Base-by-base conservation (phyloP, 64 coral and sea anemone genomes). In the Astreopora myriophthalma region DNA sequence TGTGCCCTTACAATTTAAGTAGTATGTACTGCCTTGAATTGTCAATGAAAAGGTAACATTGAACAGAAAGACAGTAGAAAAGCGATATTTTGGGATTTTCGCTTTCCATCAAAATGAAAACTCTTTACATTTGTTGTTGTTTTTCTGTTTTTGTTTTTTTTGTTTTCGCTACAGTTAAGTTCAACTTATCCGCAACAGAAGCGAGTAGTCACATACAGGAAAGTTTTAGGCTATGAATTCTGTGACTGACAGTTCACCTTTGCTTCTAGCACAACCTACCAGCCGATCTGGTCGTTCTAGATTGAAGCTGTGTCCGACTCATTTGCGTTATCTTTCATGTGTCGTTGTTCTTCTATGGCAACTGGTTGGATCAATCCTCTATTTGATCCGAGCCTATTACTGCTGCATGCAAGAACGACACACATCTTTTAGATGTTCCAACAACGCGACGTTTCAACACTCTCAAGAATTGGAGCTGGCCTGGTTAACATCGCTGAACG, bases 331-430 rank as follows among this genome's bases (percentile, higher is more conserved):
- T 7, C 3, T 38, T 9, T 14, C 12, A 2, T 91, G 26, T 13
- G 2, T 23, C 29, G 5, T 91, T 12, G 29, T 91, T 14, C 76
- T 81, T 0, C 31, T 91, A 10, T 46, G 40, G 38, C 61, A 51
- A 34, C 3, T 82, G 5, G 30, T 58, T 27, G 48, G 38, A 1
- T 12, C 69, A 8, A 69, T 57, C 8, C 42, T 91, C 11, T 91
- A 91, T 42, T 57, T 73, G 6, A 24, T 78, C 3, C 61, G 89
- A 16, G 46, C 76, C 2, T 72, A 81, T 5, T 51, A 70, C 38
- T 91, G 89, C 66, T 91, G 89, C 51, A 49, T 79, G 28, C 49
- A 71, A 22, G 32, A 71, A 16, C 29, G 48, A n/a, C 37, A 69
- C 16, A 12, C 76, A 1, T 34, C 37, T 11, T 91, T 91, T 20